phyloP scores from a whole-genome alignment of 1,140 invertebrate species.

The Drosophila persimilis region DNA sequence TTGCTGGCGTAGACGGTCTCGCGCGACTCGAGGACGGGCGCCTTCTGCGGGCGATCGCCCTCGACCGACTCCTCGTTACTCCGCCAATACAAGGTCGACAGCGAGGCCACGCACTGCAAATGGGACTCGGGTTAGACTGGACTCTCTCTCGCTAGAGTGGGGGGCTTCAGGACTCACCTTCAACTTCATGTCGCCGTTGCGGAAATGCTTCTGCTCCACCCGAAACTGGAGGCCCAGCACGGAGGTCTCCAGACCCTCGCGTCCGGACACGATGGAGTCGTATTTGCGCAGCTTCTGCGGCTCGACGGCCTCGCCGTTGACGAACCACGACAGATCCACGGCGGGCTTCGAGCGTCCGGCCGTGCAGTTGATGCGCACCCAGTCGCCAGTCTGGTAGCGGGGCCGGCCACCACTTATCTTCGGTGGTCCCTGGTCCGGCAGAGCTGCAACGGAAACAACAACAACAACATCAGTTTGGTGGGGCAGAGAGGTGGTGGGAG shows the following conservation, averaged over 20 bases:
- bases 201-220: constrained; percentile 87
- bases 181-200: constrained; percentile 88
- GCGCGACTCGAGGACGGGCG: constrained; percentile 86
- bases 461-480: constrained; percentile 17
- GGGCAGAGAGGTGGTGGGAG: too few relatives aligned
- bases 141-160: neutral
- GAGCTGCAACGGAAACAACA: constrained; percentile 83
- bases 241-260: constrained; percentile 86
- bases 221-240: constrained; percentile 87
- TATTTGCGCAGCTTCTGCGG: constrained; percentile 84
- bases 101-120: constrained; percentile 87
- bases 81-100: constrained; percentile 88
- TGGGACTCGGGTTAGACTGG: neutral
- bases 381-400: constrained; percentile 87
- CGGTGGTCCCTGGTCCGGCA: constrained; percentile 87
- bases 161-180: constrained; percentile 81
- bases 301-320: constrained; percentile 88
- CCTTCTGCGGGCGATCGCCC: constrained; percentile 86
- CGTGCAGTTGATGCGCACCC: constrained; percentile 88
- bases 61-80: constrained; percentile 89
- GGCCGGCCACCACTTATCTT: constrained; percentile 86
- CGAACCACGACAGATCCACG: constrained; percentile 88
- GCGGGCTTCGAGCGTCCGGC: constrained; percentile 88
- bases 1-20: constrained; percentile 83
- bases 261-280: constrained; percentile 84